phyloP scores from a whole-genome alignment of 2,797 vertebrate genomes.

The Balearica regulorum region DNA sequence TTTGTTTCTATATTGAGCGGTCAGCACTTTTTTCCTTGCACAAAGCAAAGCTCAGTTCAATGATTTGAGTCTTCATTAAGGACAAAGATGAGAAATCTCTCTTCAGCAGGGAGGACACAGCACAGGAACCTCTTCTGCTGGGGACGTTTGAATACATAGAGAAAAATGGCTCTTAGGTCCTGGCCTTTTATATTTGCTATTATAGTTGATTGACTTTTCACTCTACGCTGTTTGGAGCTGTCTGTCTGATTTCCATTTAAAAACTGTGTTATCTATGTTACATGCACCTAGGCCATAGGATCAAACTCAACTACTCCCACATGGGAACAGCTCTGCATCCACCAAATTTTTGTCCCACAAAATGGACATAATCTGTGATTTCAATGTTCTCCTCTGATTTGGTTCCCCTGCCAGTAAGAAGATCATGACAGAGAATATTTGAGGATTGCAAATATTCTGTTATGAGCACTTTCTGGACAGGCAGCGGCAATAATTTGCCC shows the following conservation, averaged over 20 bases:
- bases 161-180: neutral
- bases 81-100: neutral
- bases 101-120: neutral
- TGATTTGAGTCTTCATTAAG: neutral
- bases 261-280: neutral
- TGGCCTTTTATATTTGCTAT: neutral
- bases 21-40: neutral
- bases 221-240: neutral
- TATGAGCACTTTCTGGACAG: neutral
- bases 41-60: neutral
- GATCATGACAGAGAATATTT: neutral
- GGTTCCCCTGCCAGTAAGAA: neutral
- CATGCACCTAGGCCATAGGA: too few species aligned
- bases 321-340: neutral
- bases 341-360: neutral
- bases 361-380: neutral
- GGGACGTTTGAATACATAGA: neutral
- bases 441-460: neutral
- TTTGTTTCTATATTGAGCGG: neutral
- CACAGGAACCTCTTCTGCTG: neutral
- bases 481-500: neutral
- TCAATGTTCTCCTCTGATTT: neutral
- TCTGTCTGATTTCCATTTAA: neutral
- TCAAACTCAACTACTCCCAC: neutral
- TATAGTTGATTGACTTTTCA: neutral